Conservation (phyloP, 2,797 vertebrate genomes). For the Alauda arvensis region DNA sequence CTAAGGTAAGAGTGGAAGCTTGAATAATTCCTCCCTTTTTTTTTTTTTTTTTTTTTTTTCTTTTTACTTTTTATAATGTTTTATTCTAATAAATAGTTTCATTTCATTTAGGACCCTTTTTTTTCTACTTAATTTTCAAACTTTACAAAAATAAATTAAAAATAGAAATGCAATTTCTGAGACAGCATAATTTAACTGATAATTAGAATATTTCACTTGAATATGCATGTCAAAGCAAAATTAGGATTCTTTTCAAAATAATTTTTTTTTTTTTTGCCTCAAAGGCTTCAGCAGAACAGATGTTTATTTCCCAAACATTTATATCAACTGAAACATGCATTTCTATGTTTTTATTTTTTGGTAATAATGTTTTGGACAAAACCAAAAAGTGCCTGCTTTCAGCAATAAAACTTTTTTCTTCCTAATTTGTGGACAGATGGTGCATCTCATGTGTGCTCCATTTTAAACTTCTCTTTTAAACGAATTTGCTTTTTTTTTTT, state of each 20-base stretch:
- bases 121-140: background rate
- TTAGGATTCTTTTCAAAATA: background rate
- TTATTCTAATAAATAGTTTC: background rate
- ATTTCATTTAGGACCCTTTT: background rate
- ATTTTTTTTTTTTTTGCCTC: background rate
- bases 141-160: background rate
- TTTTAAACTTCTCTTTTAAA: background rate
- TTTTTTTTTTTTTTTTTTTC: background rate
- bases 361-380: background rate
- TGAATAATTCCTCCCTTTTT: background rate
- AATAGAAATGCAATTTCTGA: background rate
- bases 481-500: background rate
- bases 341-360: background rate
- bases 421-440: background rate
- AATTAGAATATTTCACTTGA: background rate
- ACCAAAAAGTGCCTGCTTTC: background rate
- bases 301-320: conserved; percentile 10
- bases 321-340: background rate
- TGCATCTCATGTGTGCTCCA: background rate
- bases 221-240: background rate
- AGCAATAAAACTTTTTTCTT: background rate
- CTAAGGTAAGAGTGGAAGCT: background rate
- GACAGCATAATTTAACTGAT: background rate
- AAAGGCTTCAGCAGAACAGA: background rate
- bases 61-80: background rate